Base-by-base conservation (phyloP, 2,797 vertebrate genomes). In the Lagocephalus sceleratus region DNA sequence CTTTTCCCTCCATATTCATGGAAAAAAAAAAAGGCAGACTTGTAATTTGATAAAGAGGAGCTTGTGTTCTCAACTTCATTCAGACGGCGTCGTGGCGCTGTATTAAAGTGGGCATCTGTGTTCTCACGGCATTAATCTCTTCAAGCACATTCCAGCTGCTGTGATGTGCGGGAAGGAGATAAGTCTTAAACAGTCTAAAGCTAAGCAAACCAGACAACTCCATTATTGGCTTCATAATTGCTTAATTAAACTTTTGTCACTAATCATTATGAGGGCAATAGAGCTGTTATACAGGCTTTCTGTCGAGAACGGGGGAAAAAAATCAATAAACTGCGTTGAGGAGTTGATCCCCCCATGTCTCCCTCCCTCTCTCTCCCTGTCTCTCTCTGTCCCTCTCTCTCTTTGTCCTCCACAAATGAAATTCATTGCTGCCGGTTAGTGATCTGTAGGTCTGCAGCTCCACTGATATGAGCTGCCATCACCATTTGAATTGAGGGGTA, bases 231-330 rank as follows among this genome's bases (percentile, higher is more conserved):
- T 97, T 98, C 96, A 98, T 99, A 99, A 99, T 99, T 99, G 97
- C 97, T 99, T 99, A 99, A 99, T 99, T 99, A 99, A 99, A 98
- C 97, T 99, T 99, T 99, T 99, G 97, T 99, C 97, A 98, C 95
- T 99, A 99, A 99, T 99, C 97, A 99, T 99, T 99, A 97, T 94
- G 95, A 95, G 95, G 96, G 95, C 95, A 97, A 99, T 98, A 97
- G 95, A 95, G 95, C 94, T 97, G 95, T 97, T 96, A 96, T 95
- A 95, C 94, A 93, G 95, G 94, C 93, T 94, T 95, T 87, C 94
- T 96, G 94, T 96, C 92, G 93, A 95, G 93, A 92, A 94, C 73
- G 65, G n/a, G 47, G 65, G 68, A 74, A 96, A 49, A 76, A 96
- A 92, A 98, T 99, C 97, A 99, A 99, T 99, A 99, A 98, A 97